Conservation (phyloP, 2,797 vertebrate genomes). For the Dipus sagitta region DNA sequence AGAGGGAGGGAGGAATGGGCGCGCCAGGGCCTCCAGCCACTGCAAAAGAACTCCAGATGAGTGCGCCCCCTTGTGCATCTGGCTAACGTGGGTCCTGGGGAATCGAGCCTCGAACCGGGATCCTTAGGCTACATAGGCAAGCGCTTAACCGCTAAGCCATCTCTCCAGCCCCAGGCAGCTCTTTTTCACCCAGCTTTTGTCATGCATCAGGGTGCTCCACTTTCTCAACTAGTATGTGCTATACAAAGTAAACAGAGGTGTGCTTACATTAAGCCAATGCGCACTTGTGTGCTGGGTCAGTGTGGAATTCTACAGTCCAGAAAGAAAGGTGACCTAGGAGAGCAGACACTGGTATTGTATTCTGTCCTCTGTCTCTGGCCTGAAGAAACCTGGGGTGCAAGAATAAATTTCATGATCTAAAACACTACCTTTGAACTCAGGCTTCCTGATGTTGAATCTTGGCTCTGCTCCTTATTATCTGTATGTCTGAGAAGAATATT, state of each 20-base stretch:
- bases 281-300: not conserved
- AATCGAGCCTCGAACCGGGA: too few relatives aligned
- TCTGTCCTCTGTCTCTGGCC: not conserved
- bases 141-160: too few relatives aligned
- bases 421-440: not conserved
- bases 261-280: not conserved
- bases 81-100: too few relatives aligned
- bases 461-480: not conserved
- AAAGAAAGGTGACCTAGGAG: not conserved
- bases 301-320: not conserved
- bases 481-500: not conserved
- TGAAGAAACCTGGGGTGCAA: not conserved
- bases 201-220: not conserved
- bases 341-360: not conserved
- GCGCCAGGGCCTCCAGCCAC: too few relatives aligned
- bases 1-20: too few relatives aligned
- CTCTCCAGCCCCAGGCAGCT: too few relatives aligned
- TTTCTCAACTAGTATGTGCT: not conserved
- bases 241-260: not conserved
- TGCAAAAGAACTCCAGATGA: too few relatives aligned
- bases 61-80: too few relatives aligned
- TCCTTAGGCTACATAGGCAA: too few relatives aligned
- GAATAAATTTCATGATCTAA: not conserved
- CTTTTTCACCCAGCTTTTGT: not conserved
- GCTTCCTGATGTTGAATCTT: not conserved